Base-by-base conservation (phyloP, 2,797 vertebrate species). In the Catostomus latipinnis region DNA sequence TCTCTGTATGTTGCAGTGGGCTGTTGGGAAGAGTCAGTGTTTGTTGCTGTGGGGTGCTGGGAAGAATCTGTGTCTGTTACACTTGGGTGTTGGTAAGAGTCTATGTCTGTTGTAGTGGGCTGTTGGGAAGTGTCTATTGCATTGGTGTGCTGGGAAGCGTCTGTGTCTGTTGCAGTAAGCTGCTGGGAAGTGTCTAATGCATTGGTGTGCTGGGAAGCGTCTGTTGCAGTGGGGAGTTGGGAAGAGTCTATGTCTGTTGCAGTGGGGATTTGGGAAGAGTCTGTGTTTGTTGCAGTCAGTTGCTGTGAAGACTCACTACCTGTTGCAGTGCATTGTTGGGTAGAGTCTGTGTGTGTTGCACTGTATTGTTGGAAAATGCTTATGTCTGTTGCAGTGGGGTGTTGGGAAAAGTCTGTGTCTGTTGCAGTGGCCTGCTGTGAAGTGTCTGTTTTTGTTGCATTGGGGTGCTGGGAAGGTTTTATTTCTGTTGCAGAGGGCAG, bases 51-150 rank as follows among this genome's bases (percentile, higher is more conserved):
- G 1, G 1, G 10, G 11, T 45, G 7, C 22, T 61, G 48, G 14
- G 8, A 54, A 63, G 63, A 75, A 76, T 83, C 58, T 43, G 82
- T 70, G 12, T 70, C 58, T 43, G 54, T 8, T 34, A 61, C 16
- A 62, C 18, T 43, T 63, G 84, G 78, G 16, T 78, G 71, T 60
- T 56, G 52, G 18, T 2, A 34, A 34, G 34, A 34, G 34, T 34
- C 34, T 34, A 4, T 34, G 34, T 34, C 34, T 34, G 34, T 34
- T 34, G 34, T 1, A 49, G 18, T n/a, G 8, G 11, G 18, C 22
- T 34, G 34, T 34, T 34, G 34, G 34, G 34, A 34, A 34, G 34
- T 34, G 34, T 34, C 34, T 34, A 34, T 2, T 34, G 34, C 34
- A 34, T 3, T 34, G 34, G 2, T 3, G 34, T 3, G 34, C 4